Evolutionary conservation across 2,113 vertebrate species (phyloP), one percentile per base, ranked within the genome.

Genomic region (Tyrannus savana): DNA sequence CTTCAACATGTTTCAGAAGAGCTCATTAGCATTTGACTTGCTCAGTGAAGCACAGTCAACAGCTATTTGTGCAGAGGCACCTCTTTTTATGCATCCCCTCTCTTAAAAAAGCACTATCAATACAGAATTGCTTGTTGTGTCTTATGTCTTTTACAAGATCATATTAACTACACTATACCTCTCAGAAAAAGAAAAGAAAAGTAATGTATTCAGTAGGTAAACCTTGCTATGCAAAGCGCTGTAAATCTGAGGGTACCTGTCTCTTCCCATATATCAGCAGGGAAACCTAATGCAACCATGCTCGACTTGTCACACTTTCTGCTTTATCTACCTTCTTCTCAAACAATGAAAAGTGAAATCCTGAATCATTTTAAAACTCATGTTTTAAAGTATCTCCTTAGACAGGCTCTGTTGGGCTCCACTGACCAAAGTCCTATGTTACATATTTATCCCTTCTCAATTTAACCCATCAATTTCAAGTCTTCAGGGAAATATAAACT

Each of bases 1-100:
- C 15, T 0, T 0, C 4, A 18, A 22, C 9, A 37, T 3, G 0
- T 17, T 85, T 73, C 16, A 44, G 31, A 19, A 56, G 6, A 27
- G 9, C 1, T 93, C 23, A 14, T 63, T 59, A 37, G 41, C 47
- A 42, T 80, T 73, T 69, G n/a, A 4, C 31, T 88, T 80, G 19
- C 41, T 83, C 10, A 47, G 27, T 25, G 49, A 41, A 53, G 31
- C 52, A 56, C 14, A 84, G 53, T 7, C 1, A 1, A 84, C 9
- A 47, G 2, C 22, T 68, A 75, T 33, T 72, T 50, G 4, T 35
- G 4, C 12, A 17, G 30, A 85, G 11, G 18, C 0, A 1, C 7
- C 19, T 76, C 9, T 69, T 73, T 74, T n/a, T 49, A 46, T 46
- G 31, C 6, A 42, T 50, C 5, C 7, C 6, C 6, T 89, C 30